These are phyloP conservation scores for human (Homo sapiens) DNA, from an alignment of 2,113 vertebrate species.

Conservation along the genomic window DNA sequence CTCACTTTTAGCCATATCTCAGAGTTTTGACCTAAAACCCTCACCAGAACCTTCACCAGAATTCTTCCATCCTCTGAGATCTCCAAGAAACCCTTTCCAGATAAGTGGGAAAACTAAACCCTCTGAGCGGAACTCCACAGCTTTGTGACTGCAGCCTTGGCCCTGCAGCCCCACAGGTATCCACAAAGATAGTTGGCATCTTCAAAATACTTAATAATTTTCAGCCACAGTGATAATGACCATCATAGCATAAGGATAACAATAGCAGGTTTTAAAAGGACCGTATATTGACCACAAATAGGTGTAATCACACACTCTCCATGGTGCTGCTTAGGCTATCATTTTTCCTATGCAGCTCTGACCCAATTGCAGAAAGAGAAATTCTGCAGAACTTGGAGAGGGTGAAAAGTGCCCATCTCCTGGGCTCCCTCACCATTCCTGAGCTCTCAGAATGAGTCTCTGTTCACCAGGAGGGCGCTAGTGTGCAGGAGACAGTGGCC, in stretches of 20 bases:
- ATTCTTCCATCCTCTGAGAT: background rate
- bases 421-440: fast-evolving
- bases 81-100: background rate
- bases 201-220: constrained; percentile 30
- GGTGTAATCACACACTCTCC: background rate
- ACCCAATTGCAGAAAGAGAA: constrained; percentile 24
- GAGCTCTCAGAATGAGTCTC: background rate
- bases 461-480: background rate
- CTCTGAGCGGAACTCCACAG: background rate
- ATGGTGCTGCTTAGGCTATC: background rate
- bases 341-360: constrained; percentile 28
- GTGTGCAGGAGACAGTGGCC: background rate
- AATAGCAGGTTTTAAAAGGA: background rate
- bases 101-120: background rate
- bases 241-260: background rate
- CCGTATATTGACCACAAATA: background rate
- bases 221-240: background rate
- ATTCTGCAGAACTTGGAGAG: constrained; percentile 27
- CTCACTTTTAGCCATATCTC: background rate
- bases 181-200: background rate
- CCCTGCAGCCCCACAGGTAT: background rate
- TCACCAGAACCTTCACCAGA: background rate
- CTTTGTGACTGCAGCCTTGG: background rate
- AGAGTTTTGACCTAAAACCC: background rate
- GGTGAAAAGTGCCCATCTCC: background rate